Evolutionary conservation across 2,888 invertebrate species (phyloP), one percentile per base, ranked within the genome.

Genomic region (Lepidocyrtinus sp.): DNA sequence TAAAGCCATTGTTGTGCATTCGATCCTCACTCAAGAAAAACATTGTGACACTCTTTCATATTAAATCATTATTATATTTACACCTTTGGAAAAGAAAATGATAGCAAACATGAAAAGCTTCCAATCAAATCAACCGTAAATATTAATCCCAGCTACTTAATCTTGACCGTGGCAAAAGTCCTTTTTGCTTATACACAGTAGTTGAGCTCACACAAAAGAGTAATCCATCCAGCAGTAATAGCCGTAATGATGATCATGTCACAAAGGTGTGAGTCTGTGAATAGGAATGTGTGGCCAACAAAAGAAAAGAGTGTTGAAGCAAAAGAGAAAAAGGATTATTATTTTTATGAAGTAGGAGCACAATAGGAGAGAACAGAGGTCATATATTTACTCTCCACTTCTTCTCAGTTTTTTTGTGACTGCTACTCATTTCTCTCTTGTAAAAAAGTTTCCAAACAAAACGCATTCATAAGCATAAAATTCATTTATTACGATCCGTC

Each of bases 191-290:
- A n/a, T 67, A 22, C 27, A 21, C 19, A 21, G 46, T 67, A 24
- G 69, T 69, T 22, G 17, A 26, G n/a, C 25, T 59, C 9, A n/a
- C 2, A 70, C 59, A 59, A 61, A 61, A 27, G 26, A 50, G 50
- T n/a, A n/a, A 70, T 59, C 27, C 61, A 12, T 12, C 50, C 36
- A 36, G 5, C 46, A 59, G 62, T 62, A 71, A 71, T 62, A 22
- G 21, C 24, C 27, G 17, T 71, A 71, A 71, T 71, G 71, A 71
- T 62, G 62, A 71, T 71, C 71, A 62, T 71, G 71, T 71, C 71
- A 63, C 45, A 71, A 71, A 71, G 71, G 71, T 71, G 71, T 36
- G 62, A 61, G 62, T 19, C 62, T 27, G 69, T 69, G 55, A 71
- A 71, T 25, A 70, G 68, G 71, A 71, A 63, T 36, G 22, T 15